Evolutionary conservation across 2,113 vertebrate genomes (phyloP).

Genomic region (Sorex fumeus): DNA sequence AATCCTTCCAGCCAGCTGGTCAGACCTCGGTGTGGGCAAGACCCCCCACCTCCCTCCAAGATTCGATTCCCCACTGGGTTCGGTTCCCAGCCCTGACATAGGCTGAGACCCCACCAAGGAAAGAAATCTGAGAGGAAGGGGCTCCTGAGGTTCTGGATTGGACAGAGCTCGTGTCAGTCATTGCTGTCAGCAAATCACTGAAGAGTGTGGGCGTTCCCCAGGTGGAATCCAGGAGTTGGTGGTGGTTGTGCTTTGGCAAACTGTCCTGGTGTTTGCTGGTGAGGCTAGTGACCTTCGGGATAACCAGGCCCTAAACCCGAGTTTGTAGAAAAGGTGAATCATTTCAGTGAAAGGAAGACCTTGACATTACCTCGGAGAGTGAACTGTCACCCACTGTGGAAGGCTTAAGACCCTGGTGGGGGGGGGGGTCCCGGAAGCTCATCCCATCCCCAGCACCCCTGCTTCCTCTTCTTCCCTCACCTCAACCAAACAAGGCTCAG

Average conservation of each 20-base stretch:
- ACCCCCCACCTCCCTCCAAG: background rate
- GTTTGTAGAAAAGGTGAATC: background rate
- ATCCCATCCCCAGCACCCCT: no score
- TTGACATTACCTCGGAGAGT: background rate
- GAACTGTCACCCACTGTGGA: background rate
- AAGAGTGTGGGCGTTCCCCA: background rate
- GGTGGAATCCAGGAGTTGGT: background rate
- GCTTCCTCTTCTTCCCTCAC: background rate
- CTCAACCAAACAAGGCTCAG: no score
- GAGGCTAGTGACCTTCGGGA: background rate
- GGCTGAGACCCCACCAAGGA: background rate
- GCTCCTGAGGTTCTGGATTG: background rate
- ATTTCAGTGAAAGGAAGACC: background rate
- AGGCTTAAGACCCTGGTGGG: no score
- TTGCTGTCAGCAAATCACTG: slow-evolving; percentile 15
- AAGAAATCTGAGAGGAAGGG: background rate
- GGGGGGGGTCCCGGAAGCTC: no score
- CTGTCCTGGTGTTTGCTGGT: background rate
- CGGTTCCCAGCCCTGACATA: background rate
- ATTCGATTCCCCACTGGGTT: no score
- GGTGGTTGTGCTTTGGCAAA: no score
- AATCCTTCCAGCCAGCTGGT: background rate
- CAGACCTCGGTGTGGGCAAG: background rate
- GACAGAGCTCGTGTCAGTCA: background rate
- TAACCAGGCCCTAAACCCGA: background rate